These are phyloP conservation scores for Brachionus rubens DNA, from an alignment of 1,140 invertebrate genomes.

Conservation along the genomic window DNA sequence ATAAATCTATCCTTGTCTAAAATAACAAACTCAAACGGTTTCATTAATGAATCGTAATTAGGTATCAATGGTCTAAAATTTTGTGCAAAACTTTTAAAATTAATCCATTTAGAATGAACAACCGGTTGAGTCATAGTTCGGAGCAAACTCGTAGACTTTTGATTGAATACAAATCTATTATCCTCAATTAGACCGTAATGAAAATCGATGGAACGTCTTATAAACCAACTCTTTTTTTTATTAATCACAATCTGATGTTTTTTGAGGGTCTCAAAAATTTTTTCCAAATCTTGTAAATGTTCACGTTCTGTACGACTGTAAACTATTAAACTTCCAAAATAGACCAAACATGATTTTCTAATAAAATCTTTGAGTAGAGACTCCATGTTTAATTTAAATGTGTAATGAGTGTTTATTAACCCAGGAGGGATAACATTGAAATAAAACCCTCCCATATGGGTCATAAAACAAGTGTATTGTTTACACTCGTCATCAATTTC, in stretches of 20 bases:
- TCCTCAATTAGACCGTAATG: background rate
- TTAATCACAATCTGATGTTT: background rate
- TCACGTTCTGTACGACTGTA: background rate
- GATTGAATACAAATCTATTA: background rate
- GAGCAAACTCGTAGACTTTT: background rate
- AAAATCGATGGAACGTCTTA: background rate
- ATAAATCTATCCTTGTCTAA: no score
- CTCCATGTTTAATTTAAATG: background rate
- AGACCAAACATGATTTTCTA: background rate
- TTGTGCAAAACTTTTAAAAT: background rate
- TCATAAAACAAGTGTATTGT: background rate
- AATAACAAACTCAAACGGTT: no score
- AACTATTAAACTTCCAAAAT: background rate
- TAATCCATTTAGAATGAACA: background rate
- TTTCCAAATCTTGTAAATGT: background rate
- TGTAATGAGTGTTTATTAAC: background rate
- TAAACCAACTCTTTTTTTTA: background rate
- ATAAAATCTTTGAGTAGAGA: background rate
- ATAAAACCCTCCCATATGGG: background rate
- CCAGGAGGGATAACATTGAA: background rate
- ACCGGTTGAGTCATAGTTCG: background rate
- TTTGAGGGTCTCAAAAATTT: background rate
- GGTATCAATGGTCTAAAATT: no score
- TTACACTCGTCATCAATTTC: background rate
- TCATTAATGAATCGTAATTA: no score